Evolutionary conservation across 1,140 invertebrate species (phyloP).

Genomic region (Anadara kagoshimensis): DNA sequence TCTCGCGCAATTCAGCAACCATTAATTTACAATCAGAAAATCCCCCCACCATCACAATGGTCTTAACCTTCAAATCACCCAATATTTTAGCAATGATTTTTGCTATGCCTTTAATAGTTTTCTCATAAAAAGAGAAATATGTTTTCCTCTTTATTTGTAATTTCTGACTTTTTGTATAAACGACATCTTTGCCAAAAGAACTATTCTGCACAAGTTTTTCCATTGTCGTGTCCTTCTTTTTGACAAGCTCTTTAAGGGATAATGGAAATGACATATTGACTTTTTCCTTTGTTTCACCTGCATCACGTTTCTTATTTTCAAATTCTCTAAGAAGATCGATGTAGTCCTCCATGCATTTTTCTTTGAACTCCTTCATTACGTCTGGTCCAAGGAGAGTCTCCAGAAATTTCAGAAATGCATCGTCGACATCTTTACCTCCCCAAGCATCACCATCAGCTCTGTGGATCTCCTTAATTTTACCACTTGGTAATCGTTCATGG

Average conservation of each 20-base stretch:
- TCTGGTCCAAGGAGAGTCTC: constrained; percentile 21
- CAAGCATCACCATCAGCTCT: constrained; percentile 42
- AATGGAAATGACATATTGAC: constrained; percentile 22
- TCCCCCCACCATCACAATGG: constrained; percentile 26
- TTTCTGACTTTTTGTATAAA: no score
- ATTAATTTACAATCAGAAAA: constrained; percentile 26
- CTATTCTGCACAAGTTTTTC: no score
- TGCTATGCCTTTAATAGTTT: no score
- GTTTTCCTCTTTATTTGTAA: no score
- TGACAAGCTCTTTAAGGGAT: neutral
- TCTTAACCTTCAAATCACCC: no score
- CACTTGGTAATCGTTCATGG: constrained; percentile 29
- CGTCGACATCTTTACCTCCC: constrained; percentile 47
- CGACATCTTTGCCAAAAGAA: no score
- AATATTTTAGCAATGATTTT: no score
- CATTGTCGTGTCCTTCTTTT: neutral
- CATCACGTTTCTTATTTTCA: constrained; percentile 32
- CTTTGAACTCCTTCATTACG: constrained; percentile 23
- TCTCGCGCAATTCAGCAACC: neutral
- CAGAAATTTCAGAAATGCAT: constrained; percentile 34
- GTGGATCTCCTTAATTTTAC: constrained; percentile 38
- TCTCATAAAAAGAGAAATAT: no score
- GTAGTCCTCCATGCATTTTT: constrained; percentile 35
- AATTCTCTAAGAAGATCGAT: constrained; percentile 32
- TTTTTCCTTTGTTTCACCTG: neutral